Base-by-base conservation (phyloP, 53 echinoderm and acorn worm genomes). In the Stichopus horrens region DNA sequence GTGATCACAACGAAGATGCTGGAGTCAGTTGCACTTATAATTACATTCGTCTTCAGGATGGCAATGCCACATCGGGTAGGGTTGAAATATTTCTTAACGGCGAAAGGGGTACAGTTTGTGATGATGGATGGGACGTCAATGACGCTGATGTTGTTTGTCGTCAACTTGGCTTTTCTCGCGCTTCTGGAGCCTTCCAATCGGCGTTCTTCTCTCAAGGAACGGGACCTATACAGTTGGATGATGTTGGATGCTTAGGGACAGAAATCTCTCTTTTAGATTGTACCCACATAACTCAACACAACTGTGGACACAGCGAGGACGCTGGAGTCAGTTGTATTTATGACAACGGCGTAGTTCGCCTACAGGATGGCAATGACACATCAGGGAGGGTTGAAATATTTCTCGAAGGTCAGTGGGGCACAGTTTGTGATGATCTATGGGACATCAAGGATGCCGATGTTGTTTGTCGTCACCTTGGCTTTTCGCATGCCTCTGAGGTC, bases 1-100 rank as follows among this genome's bases (percentile, higher is more conserved):
- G 96, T 86, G 92, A 91, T 79, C 96, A 96, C 58, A 91, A 94
- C 68, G 96, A 96, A 55, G 96, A 96, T 71, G 90, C 94, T 51
- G 91, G 91, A 8, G 94, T 93, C 1, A 57, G 92, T 19, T 96
- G 96, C 79, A 92, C 95, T 7, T 63, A 13, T 63, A 0, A 13
- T 63, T 10, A 63, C 5, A 9, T 79, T 55, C 53, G 80, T 54
- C 56, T 79, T 8, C 74, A 4, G 4, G 84, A 74, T 53, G 84
- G 90, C 5, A 55, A 23, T 58, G 18, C 74, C 0, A 54, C 74
- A 16, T 84, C 82, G 52, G 90, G 90, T 5, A 78, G 90, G 5
- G 90, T 90, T 9, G 90, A 90, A 55, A 57, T 90, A 21, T 90
- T 78, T 84, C 21, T 71, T 51, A 55, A 82, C 73, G 90, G 90